These are phyloP conservation scores for Drosophila pachea DNA, from an alignment of 1,140 invertebrate species.

Conservation along the genomic window DNA sequence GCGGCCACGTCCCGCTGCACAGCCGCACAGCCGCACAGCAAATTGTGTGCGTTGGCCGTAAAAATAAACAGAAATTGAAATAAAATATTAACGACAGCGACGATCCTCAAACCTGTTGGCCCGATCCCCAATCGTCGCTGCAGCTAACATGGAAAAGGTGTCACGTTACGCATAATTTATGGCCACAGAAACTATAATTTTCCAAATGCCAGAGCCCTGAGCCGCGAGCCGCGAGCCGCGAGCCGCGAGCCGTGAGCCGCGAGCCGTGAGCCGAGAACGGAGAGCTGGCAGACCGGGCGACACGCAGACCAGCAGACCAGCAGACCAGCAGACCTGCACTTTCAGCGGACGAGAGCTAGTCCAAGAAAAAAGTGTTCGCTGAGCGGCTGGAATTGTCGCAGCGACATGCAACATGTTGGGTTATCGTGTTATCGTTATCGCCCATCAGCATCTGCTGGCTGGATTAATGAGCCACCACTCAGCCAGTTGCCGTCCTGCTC, in stretches of 20 bases:
- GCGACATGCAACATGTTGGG: slow-evolving; percentile 9
- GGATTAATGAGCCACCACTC: slow-evolving; percentile 41
- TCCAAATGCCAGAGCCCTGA: slow-evolving; percentile 32
- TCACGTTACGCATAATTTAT: slow-evolving; percentile 79
- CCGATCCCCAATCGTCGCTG: slow-evolving; percentile 10
- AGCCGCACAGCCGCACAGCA: slow-evolving; percentile 30
- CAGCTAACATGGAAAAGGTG: slow-evolving; percentile 71
- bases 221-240: too few relatives aligned
- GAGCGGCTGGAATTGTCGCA: slow-evolving; percentile 13
- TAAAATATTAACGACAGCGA: slow-evolving; percentile 67
- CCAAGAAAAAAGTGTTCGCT: slow-evolving; percentile 8
- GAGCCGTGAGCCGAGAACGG: too few relatives aligned
- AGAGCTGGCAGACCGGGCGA: neutral
- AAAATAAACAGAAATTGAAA: slow-evolving; percentile 44
- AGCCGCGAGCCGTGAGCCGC: too few relatives aligned
- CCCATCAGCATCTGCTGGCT: slow-evolving; percentile 29
- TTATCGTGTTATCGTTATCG: slow-evolving; percentile 11
- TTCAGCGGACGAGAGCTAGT: neutral
- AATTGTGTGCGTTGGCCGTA: slow-evolving; percentile 35
- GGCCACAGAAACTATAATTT: slow-evolving; percentile 66
- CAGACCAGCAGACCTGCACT: neutral
- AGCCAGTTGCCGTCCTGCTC: too few relatives aligned
- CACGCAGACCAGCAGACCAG: slow-evolving; percentile 20
- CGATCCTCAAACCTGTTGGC: slow-evolving; percentile 49
- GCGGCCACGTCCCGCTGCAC: neutral